Evolutionary conservation across 1,140 invertebrate genomes (phyloP).

Genomic region (Orchesella cincta): DNA sequence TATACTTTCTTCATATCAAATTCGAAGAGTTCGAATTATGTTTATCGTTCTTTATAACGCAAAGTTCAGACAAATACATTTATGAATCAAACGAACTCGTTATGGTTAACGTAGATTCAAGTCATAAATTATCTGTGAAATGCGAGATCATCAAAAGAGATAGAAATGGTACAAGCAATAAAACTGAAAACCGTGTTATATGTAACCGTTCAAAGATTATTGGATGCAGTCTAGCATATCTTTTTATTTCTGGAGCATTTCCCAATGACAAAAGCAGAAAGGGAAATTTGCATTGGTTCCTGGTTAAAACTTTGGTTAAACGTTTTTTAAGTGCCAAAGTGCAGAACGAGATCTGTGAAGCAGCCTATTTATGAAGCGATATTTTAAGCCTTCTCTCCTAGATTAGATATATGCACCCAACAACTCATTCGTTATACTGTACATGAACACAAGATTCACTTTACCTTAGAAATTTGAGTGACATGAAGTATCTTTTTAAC

Average conservation of each 20-base stretch:
- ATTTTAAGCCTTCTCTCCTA: neutral
- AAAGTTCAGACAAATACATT: neutral
- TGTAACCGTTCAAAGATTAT: neutral
- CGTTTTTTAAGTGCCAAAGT: too few species aligned
- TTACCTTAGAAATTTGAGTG: conserved; percentile 4
- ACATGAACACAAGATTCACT: neutral
- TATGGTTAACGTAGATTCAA: neutral
- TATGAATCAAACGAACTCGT: neutral
- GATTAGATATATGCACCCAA: neutral
- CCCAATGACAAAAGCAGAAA: neutral
- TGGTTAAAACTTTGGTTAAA: neutral
- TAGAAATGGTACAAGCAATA: too few species aligned
- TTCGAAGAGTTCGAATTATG: neutral
- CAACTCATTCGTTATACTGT: neutral
- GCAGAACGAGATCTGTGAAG: too few species aligned
- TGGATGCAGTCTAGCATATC: neutral
- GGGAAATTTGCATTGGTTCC: neutral
- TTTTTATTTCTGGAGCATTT: neutral
- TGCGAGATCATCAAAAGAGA: neutral
- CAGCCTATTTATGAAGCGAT: neutral
- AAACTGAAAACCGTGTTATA: neutral
- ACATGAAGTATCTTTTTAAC: neutral
- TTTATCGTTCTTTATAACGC: neutral
- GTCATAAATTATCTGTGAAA: neutral
- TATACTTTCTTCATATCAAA: neutral